Percentiles rank a stretch among this genome's conserved stretches.
phyloP scores from a whole-genome alignment of 2,113 vertebrate species.

The Amblyornis subalaris region DNA sequence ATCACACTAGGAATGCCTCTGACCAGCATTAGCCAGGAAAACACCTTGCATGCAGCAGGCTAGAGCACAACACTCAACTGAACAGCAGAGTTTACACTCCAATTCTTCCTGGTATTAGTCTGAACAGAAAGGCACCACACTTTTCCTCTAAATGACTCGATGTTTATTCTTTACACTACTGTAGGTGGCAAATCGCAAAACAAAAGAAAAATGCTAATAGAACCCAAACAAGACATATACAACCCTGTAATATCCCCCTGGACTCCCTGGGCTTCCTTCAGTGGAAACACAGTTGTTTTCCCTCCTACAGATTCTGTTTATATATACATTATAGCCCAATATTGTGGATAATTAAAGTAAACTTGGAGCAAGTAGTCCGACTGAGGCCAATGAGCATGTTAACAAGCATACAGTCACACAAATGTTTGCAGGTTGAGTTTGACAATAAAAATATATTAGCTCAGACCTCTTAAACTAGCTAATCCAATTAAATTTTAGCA shows the following conservation, averaged over 20 bases:
- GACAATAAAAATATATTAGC: background rate
- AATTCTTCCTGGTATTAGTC: background rate
- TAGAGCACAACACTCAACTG: background rate
- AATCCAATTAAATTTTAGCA: background rate
- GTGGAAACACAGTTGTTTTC: background rate
- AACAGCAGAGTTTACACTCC: background rate
- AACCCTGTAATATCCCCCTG: background rate
- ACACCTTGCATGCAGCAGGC: background rate
- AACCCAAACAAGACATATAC: background rate
- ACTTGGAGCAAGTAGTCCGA: background rate
- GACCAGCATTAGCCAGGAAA: background rate
- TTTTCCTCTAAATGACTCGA: background rate
- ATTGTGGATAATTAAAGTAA: background rate
- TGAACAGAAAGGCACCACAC: background rate
- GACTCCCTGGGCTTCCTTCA: background rate
- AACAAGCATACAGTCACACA: background rate
- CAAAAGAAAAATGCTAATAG: background rate
- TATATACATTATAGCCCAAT: background rate
- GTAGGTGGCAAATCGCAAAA: background rate
- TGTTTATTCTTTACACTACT: background rate
- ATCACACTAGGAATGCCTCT: background rate
- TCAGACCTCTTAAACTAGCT: background rate
- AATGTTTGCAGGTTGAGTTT: background rate
- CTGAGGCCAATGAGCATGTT: background rate
- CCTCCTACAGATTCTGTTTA: background rate